These are phyloP conservation scores for Psilopogon haemacephalus DNA, from an alignment of 2,113 vertebrate genomes.

Conservation along the genomic window DNA sequence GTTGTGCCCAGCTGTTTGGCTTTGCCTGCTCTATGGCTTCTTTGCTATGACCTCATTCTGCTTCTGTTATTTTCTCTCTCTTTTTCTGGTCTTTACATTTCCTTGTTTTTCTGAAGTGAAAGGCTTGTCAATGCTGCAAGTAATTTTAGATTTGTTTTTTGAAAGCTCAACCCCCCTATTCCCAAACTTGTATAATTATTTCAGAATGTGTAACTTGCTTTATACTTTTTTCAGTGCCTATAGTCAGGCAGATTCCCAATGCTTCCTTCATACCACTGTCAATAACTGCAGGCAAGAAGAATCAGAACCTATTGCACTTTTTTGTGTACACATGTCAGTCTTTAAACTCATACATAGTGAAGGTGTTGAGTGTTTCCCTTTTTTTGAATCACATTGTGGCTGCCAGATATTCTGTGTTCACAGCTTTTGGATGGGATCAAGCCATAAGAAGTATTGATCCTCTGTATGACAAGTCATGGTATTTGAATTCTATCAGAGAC, in stretches of 20 bases:
- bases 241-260: background rate
- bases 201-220: background rate
- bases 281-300: background rate
- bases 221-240: background rate
- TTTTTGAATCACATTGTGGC: no score
- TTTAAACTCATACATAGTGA: background rate
- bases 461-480: rapidly evolving
- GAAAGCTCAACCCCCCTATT: background rate
- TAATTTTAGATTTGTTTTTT: background rate
- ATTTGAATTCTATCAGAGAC: background rate
- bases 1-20: background rate
- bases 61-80: background rate
- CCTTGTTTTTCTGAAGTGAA: background rate
- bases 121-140: background rate
- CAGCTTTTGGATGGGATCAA: background rate
- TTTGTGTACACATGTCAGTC: background rate
- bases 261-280: background rate
- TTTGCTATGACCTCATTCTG: background rate
- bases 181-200: background rate
- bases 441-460: background rate
- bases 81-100: background rate
- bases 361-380: background rate
- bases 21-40: background rate
- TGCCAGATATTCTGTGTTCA: background rate
- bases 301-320: background rate